Evolutionary conservation across 2,888 invertebrate genomes (phyloP), one percentile per base, ranked within the genome.

Genomic region (Oscheius sp.): DNA sequence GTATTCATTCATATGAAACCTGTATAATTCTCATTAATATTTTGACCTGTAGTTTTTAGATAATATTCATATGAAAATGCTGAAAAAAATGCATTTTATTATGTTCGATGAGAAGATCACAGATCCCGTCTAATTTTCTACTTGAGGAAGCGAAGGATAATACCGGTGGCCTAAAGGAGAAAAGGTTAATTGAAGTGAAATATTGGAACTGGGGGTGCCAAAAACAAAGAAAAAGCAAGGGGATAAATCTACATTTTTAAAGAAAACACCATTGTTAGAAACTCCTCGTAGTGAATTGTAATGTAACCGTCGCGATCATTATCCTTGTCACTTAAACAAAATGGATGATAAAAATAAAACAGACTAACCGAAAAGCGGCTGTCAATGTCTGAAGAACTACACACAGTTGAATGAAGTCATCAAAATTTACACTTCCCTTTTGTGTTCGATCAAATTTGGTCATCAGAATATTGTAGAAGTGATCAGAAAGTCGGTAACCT

Each of bases 351-450:
- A 41, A 41, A 41, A 41, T 41, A 26, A 56, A 2, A 28, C 17
- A n/a, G n/a, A 38, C 28, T 22, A 33, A 77, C 74, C 92, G 89
- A 86, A 95, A 95, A 24, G 93, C 92, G 86, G 95, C 94, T 28
- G 88, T 87, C 75, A 89, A 77, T 4, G 86, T 86, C 74, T 80
- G 80, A 2, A 84, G 72, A n/a, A 82, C 80, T 51, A 82, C 79
- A 56, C 83, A 95, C 86, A 94, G 94, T 87, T 96, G 96, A 80
- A 97, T 96, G 87, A 97, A 97, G 87, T 98, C 97, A 89, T 98
- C 97, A 88, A 98, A 98, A 63, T 94, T 90, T 81, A 98, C 93
- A 6, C 92, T 92, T 33, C 94, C 94, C 61, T 90, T 89, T n/a
- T 94, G 94, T 83, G 91, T 92, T 76, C 96, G 90, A 88, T 97